A percentile compares a stretch with the other conserved stretches of the same genome.
Evolutionary conservation across 1,140 invertebrate genomes (phyloP).

Genomic region (Drosophila elegans): DNA sequence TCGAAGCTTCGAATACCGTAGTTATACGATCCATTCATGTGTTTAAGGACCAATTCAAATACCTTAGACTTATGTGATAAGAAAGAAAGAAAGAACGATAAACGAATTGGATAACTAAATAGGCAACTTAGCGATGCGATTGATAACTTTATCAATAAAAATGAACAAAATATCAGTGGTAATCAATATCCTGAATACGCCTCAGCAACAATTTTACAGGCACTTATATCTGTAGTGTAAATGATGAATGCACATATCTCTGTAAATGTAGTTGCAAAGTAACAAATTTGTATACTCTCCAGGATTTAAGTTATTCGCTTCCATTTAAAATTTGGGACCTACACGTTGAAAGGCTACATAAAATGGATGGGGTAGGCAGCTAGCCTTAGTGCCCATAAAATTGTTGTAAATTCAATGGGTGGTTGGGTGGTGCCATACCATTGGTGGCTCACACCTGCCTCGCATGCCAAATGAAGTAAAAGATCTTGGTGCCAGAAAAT

Average conservation of each 20-base stretch:
- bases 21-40: neutral
- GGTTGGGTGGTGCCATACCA: neutral
- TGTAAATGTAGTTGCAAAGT: neutral
- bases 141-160: too few species aligned
- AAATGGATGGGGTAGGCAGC: neutral
- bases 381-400: constrained; percentile 51
- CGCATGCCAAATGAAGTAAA: constrained; percentile 73
- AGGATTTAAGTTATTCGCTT: neutral
- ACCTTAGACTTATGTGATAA: too few species aligned
- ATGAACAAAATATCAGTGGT: too few species aligned
- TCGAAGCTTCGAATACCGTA: neutral
- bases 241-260: neutral
- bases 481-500: constrained; percentile 26
- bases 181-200: too few species aligned
- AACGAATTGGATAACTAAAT: too few species aligned
- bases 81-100: too few species aligned
- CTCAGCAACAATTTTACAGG: too few species aligned
- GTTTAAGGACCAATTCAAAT: too few species aligned
- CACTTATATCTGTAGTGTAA: neutral
- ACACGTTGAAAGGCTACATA: constrained; percentile 7
- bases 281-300: neutral
- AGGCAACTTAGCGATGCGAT: too few species aligned
- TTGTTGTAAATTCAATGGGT: constrained; percentile 59
- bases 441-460: constrained; percentile 59
- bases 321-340: constrained; percentile 2